Conservation (phyloP, 2,797 vertebrate genomes). For the Champsocephalus gunnari region DNA sequence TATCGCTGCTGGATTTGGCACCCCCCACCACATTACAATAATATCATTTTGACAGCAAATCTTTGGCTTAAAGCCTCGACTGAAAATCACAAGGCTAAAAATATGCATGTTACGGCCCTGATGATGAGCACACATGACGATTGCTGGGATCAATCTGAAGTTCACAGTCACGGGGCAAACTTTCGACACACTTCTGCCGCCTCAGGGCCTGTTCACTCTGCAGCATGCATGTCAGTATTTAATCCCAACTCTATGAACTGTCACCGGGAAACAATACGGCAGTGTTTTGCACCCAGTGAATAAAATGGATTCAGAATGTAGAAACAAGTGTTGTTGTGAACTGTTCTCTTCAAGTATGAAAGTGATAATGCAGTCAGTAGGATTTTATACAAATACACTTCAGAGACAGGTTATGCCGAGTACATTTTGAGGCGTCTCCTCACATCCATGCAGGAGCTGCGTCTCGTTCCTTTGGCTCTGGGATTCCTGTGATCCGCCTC, state of each 20-base stretch:
- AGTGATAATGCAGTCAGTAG: slow-evolving; percentile 36
- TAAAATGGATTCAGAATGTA: slow-evolving; percentile 30
- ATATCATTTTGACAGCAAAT: no score
- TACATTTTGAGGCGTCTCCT: slow-evolving; percentile 55
- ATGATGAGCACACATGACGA: slow-evolving; percentile 26
- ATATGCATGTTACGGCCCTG: slow-evolving; percentile 9
- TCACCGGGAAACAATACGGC: slow-evolving; percentile 10
- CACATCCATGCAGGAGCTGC: slow-evolving; percentile 45
- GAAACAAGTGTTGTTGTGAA: slow-evolving; percentile 32
- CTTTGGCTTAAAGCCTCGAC: no score
- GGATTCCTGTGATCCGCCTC: slow-evolving; percentile 60
- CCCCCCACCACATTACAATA: no score
- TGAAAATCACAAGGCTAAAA: slow-evolving; percentile 4
- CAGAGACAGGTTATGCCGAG: slow-evolving; percentile 47
- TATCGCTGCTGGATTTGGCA: no score
- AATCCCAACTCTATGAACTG: slow-evolving; percentile 33
- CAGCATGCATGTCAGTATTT: slow-evolving; percentile 23
- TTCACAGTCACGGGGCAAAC: slow-evolving; percentile 13
- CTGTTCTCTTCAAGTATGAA: slow-evolving; percentile 23
- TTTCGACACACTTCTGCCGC: slow-evolving; percentile 32
- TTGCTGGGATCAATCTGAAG: slow-evolving; percentile 23
- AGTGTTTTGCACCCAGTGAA: slow-evolving; percentile 22
- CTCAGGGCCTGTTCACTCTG: slow-evolving; percentile 49
- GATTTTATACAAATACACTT: slow-evolving; percentile 50
- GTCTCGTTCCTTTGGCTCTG: slow-evolving; percentile 37